phyloP scores from a whole-genome alignment of 2,888 invertebrate species.

The Andrena dorsata region DNA sequence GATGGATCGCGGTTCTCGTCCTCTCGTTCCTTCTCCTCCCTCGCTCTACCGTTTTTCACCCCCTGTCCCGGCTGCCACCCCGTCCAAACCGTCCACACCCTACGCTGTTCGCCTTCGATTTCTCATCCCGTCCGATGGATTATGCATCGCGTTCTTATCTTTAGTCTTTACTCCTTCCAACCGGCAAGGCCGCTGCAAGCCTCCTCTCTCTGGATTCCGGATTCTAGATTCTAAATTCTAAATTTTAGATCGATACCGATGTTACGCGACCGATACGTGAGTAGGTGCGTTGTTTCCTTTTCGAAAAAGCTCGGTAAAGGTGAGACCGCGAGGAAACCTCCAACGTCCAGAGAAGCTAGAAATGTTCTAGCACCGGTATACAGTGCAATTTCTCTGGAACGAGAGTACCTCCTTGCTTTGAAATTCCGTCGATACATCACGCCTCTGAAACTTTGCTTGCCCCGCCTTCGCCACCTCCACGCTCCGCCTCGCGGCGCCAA shows the following conservation, averaged over 20 bases:
- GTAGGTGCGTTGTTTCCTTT: no score
- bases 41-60: slow-evolving; percentile 46
- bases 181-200: background rate
- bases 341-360: background rate
- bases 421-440: slow-evolving; percentile 83
- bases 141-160: slow-evolving; percentile 67
- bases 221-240: no score
- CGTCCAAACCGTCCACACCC: slow-evolving; percentile 35
- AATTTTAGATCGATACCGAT: background rate
- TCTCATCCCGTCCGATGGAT: slow-evolving; percentile 72
- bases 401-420: slow-evolving; percentile 74
- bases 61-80: slow-evolving; percentile 4
- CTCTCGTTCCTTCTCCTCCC: slow-evolving; percentile 38
- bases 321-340: background rate
- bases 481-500: slow-evolving; percentile 78
- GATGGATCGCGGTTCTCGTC: slow-evolving; percentile 76
- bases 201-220: background rate
- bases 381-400: slow-evolving; percentile 69
- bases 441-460: slow-evolving; percentile 80
- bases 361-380: slow-evolving; percentile 19
- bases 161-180: slow-evolving; percentile 11
- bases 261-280: background rate
- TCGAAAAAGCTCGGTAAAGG: background rate
- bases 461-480: slow-evolving; percentile 80
- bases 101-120: slow-evolving; percentile 69